Evolutionary conservation across 2,888 invertebrate genomes (phyloP), one percentile per base, ranked within the genome.

Genomic region (Prostheceraeus crozeri): DNA sequence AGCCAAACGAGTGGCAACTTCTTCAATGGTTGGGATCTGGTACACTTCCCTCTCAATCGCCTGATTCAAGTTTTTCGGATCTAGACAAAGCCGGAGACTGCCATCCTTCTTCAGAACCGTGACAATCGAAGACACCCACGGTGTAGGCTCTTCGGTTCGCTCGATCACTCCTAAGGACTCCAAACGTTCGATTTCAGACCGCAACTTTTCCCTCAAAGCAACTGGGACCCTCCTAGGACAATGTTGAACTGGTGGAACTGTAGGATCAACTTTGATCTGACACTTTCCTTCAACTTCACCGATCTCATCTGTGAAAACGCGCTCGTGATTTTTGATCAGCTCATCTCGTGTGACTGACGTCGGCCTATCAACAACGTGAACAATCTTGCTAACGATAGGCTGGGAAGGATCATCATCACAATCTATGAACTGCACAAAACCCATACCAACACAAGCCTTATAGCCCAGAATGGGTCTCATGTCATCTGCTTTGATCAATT

Each of bases 51-150:
- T 16, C 21, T 30, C 21, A 48, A 67, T 63, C 16, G 60, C 61
- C 45, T 61, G 57, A 40, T 67, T 68, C 28, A 68, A 25, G 33
- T 65, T 64, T 40, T 46, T 57, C 1, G 66, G 67, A 53, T 67
- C 68, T 8, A 67, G 19, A 33, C 65, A 68, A 11, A 66, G 46
- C 19, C 66, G 35, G 4, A 67, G 19, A 57, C 65, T 65, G 8
- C 65, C 65, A 46, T 62, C 62, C 33, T 54, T 36, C 57, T 64
- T 64, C 36, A 58, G 25, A 14, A 63, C 62, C 30, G 61, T 51
- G n/a, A 62, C 64, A 30, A 67, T 14, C n/a, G 57, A 61, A 56
- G 53, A 66, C 3, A 67, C 66, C 67, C 67, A 67, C 25, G 63
- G 60, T 40, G 65, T 65, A 6, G 65, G 67, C 35, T 65, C 62